These are phyloP conservation scores for Vespertilio murinus DNA, from an alignment of 2,797 vertebrate genomes.

Conservation along the genomic window DNA sequence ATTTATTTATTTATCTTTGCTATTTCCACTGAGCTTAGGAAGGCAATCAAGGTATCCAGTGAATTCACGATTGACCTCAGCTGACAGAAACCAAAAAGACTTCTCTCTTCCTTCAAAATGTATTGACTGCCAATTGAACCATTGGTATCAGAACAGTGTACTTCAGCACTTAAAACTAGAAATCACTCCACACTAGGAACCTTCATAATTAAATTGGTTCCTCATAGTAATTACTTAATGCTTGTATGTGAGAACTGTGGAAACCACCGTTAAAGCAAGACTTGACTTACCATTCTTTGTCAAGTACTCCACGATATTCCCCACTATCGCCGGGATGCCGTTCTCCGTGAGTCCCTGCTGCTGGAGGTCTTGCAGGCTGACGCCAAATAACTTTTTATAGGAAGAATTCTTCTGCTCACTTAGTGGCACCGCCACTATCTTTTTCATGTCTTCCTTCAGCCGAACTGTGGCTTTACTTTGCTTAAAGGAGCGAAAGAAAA, in stretches of 20 bases:
- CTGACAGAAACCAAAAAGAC: not conserved
- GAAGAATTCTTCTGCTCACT: constrained; percentile 77
- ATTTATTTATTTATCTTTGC: not conserved
- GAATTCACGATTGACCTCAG: not conserved
- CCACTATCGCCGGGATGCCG: constrained; percentile 21
- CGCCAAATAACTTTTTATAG: constrained; percentile 56
- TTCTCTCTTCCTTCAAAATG: not conserved
- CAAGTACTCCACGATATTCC: constrained; percentile 55
- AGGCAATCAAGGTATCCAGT: not conserved
- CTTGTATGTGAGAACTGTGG: not conserved
- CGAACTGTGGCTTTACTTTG: constrained; percentile 90
- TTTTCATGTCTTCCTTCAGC: constrained; percentile 95
- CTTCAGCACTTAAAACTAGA: not conserved
- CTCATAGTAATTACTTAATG: not conserved
- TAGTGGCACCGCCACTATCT: constrained; percentile 88
- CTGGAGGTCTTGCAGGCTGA: constrained; percentile 54
- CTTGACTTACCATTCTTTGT: constrained; percentile 11
- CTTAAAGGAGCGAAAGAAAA: constrained; percentile 86
- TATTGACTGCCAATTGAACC: not conserved
- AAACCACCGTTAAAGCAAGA: not conserved
- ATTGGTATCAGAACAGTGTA: not conserved
- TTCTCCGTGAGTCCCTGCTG: constrained; percentile 44
- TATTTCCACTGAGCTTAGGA: not conserved
- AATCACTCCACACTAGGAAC: constrained; percentile 21
- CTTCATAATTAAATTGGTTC: not conserved